Conservation (phyloP, 1,140 invertebrate genomes). For the Drosophila trapezifrons region DNA sequence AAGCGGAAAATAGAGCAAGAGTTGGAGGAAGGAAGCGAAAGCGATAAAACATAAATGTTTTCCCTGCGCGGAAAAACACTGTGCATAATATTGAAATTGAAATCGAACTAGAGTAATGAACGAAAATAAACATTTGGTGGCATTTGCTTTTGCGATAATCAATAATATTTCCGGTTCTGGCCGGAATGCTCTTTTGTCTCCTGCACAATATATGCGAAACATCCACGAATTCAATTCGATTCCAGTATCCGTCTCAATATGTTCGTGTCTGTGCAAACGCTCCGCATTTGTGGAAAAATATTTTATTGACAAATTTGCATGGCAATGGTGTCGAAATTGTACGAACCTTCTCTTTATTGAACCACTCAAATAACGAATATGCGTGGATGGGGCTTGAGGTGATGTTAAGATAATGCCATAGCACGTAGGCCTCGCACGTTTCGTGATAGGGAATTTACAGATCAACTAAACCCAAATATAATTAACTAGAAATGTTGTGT, state of each 20-base stretch:
- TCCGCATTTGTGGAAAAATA: conserved; percentile 41
- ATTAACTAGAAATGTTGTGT: not conserved
- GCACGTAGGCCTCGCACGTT: not conserved
- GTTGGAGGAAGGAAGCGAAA: conserved; percentile 11
- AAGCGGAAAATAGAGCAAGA: not conserved
- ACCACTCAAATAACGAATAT: conserved; percentile 2
- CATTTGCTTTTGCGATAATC: conserved; percentile 66
- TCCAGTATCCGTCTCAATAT: conserved; percentile 23
- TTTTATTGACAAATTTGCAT: conserved; percentile 74
- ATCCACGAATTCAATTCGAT: conserved; percentile 34
- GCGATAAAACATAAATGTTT: conserved; percentile 71
- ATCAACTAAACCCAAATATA: not conserved
- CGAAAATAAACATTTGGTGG: conserved; percentile 57
- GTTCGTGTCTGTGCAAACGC: conserved; percentile 20
- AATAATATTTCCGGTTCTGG: conserved; percentile 68
- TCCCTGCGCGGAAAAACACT: conserved; percentile 44
- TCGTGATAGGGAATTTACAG: not conserved
- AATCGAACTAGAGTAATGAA: conserved; percentile 59
- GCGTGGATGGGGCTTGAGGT: not conserved
- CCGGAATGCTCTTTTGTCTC: conserved; percentile 22
- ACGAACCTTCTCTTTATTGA: conserved; percentile 23
- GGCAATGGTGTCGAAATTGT: conserved; percentile 46
- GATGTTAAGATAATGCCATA: conserved; percentile 1
- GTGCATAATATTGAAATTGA: conserved; percentile 50
- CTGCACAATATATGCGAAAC: conserved; percentile 23